These are phyloP conservation scores for Parthenolecanium corni DNA, from an alignment of 2,888 invertebrate species.

Conservation along the genomic window DNA sequence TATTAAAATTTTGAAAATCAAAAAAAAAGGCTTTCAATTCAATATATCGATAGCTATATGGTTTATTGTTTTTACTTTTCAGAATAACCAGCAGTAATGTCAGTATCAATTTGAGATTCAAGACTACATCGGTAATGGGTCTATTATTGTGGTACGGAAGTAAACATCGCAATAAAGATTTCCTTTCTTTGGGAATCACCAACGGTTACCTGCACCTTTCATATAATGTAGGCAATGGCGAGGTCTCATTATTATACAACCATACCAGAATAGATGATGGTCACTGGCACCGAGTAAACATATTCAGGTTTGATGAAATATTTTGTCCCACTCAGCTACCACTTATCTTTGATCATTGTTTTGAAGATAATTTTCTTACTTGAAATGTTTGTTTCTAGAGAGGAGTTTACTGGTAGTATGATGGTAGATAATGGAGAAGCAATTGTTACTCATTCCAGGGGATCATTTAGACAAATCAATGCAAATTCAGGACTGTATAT, in stretches of 20 bases:
- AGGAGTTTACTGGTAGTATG: conserved; percentile 71
- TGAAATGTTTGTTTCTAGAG: conserved; percentile 43
- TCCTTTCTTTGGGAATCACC: conserved; percentile 72
- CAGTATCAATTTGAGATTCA: conserved; percentile 78
- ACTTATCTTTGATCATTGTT: neutral
- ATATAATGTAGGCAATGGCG: conserved; percentile 79
- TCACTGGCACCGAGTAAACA: conserved; percentile 66
- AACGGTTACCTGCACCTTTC: conserved; percentile 61
- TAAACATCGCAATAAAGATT: conserved; percentile 55
- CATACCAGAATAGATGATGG: conserved; percentile 79
- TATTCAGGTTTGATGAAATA: conserved; percentile 49
- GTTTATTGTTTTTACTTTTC: conserved; percentile 33
- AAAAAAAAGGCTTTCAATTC: too few relatives aligned
- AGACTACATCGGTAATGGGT: conserved; percentile 57
- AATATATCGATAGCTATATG: too few relatives aligned
- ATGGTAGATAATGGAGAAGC: conserved; percentile 81
- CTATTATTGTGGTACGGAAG: conserved; percentile 78
- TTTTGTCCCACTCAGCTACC: too few relatives aligned
- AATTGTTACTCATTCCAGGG: conserved; percentile 68
- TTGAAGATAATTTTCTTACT: neutral
- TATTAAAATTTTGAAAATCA: too few relatives aligned
- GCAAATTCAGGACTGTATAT: conserved; percentile 80
- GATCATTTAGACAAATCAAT: conserved; percentile 70
- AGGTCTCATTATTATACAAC: conserved; percentile 73
- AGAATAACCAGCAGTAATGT: conserved; percentile 72